phyloP scores from a whole-genome alignment of 2,888 invertebrate genomes.

The Coelopa pilipes region DNA sequence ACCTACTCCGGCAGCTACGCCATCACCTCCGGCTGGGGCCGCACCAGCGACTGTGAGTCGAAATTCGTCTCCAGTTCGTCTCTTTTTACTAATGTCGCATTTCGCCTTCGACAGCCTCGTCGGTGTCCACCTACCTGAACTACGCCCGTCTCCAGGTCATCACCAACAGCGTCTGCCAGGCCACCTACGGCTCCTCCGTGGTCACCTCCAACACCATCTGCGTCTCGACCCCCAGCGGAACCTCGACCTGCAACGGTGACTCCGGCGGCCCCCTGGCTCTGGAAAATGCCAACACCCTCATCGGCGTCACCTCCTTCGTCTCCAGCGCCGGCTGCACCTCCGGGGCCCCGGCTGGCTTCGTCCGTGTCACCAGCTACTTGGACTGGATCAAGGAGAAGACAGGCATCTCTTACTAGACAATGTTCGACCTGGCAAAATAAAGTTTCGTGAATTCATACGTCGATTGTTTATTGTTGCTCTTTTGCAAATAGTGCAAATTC shows the following conservation, averaged over 20 bases:
- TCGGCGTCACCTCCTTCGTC: slow-evolving; percentile 57
- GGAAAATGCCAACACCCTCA: slow-evolving; percentile 30
- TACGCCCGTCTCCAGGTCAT: slow-evolving; percentile 57
- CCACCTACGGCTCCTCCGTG: slow-evolving; percentile 44
- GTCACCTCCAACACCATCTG: slow-evolving; percentile 50
- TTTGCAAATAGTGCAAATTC: too few species aligned
- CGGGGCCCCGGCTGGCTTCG: slow-evolving; percentile 50
- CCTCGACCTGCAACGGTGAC: slow-evolving; percentile 57
- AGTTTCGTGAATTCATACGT: too few species aligned
- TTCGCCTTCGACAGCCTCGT: slow-evolving; percentile 25
- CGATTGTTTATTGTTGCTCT: too few species aligned
- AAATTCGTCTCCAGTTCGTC: slow-evolving; percentile 8
- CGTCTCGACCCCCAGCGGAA: slow-evolving; percentile 48
- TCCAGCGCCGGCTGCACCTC: slow-evolving; percentile 46
- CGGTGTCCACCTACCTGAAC: slow-evolving; percentile 55
- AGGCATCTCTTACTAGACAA: slow-evolving; percentile 37
- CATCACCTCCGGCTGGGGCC: slow-evolving; percentile 61
- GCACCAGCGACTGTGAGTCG: slow-evolving; percentile 47
- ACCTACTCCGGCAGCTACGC: slow-evolving; percentile 47
- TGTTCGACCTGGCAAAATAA: background rate
- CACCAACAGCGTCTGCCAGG: slow-evolving; percentile 54
- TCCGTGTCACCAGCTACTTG: slow-evolving; percentile 53
- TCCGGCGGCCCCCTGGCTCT: slow-evolving; percentile 59
- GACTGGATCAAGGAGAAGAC: slow-evolving; percentile 51
- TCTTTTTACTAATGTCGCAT: background rate